Base-by-base conservation (phyloP, 2,113 vertebrate species). In the Sphyrna mokarran region DNA sequence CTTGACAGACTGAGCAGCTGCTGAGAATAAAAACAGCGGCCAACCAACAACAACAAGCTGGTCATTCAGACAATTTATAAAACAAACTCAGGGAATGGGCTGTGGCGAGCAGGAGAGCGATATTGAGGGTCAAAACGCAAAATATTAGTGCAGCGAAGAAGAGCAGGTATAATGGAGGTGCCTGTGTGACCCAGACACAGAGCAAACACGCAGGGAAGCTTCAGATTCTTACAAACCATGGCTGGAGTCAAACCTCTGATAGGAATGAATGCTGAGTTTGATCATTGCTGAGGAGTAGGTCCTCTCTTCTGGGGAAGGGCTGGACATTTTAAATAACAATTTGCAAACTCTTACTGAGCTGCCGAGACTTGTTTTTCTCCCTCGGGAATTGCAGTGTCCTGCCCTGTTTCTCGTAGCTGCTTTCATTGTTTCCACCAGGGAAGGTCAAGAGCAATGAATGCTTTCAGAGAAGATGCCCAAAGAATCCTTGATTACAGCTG, bases 141-240 rank as follows among this genome's bases (percentile, higher is more conserved):
- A 63, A 63, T 91, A 91, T 66, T 66, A 66, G 33, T 10, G 37
- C 66, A 61, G 61, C 10, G 16, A 93, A 93, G 61, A 93, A 68
- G 33, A 29, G 61, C 89, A 37, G 89, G 37, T 93, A 93, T 93
- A 93, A 93, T 93, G 89, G 89, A 93, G 20, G 33, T 93, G 89
- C 89, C 89, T 93, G 61, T 93, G 58, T 10, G 89, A 68, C 1
- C 33, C 89, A 93, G 89, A 93, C 89, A 66, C 20, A 66, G 89
- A 66, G 89, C 89, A 93, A 93, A 93, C 61, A 93, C 18, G n/a
- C 9, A 37, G 89, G 7, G 66, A 93, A 68, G 61, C 89, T 93
- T 66, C 7, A 66, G 89, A 93, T 93, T 66, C 63, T 93, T 66
- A 66, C 33, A 93, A 66, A 93, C 61, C 89, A 66, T 63, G 87